Base-by-base conservation (phyloP, 64 coral and sea anemone genomes). In the Pocillopora verrucosa region DNA sequence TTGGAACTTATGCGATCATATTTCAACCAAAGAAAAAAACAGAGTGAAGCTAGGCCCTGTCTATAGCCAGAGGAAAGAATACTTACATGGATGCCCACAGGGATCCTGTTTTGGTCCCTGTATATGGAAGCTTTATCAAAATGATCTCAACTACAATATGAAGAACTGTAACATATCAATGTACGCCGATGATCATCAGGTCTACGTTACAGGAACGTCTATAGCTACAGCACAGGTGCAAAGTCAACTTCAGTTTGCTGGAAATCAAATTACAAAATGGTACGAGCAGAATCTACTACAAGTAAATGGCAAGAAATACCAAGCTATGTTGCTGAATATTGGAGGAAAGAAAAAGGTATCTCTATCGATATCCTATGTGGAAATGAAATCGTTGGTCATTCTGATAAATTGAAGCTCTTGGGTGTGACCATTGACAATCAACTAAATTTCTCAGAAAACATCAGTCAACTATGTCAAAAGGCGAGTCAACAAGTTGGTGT, bases 151-250 rank as follows among this genome's bases (percentile, higher is more conserved):
- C 30, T 30, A 30, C 30, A 30, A 30, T 30, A 30, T 30, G 30
- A 30, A 30, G 30, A 58, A 82, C 16, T 10, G 63, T 16, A 75
- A 80, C 22, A 26, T 84, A 24, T 82, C 89, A n/a, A 83, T 91
- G 26, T 91, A 84, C n/a, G 89, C 89, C 20, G 89, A 91, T 60
- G 89, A 91, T 36, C 89, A 84, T 35, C 89, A 91, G 60, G 16
- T 70, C 61, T 76, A 84, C 61, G 36, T 74, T 67, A 41, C 26
- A 14, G 79, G 68, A 61, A 82, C 45, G 16, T 73, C 51, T 67
- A 26, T 61, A 59, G 58, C 36, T 26, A 75, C 30, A 30, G 30
- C 30, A 30, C 30, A 58, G 12, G 77, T 90, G 34, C 6, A 80
- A 90, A 26, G 22, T 38, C 59, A 67, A 67, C 65, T 90, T 58